Conservation (phyloP, 1,140 invertebrate species). For the Carcinoscorpius rotundicauda region DNA sequence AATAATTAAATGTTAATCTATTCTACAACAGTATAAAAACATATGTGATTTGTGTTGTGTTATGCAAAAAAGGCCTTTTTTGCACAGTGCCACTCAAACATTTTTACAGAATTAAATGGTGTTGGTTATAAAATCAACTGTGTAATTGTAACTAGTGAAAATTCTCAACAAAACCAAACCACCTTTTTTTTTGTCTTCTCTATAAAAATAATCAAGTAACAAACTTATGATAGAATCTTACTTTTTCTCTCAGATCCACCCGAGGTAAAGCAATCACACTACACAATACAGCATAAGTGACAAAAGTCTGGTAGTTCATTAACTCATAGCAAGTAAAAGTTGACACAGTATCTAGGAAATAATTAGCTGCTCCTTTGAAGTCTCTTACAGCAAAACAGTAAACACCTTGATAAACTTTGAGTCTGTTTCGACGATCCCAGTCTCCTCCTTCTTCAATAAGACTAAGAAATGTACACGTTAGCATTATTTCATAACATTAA, state of each 20-base stretch:
- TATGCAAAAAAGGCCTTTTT: too few relatives aligned
- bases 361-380: slow-evolving; percentile 84
- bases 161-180: too few relatives aligned
- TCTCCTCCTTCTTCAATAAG: slow-evolving; percentile 97
- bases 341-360: slow-evolving; percentile 96
- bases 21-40: too few relatives aligned
- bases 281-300: slow-evolving; percentile 78
- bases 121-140: too few relatives aligned
- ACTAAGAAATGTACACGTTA: slow-evolving; percentile 32
- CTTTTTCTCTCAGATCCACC: slow-evolving; percentile 70
- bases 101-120: too few relatives aligned
- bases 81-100: too few relatives aligned
- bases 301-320: slow-evolving; percentile 89
- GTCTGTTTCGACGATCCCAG: slow-evolving; percentile 93
- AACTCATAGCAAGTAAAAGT: slow-evolving; percentile 99
- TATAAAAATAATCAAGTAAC: too few relatives aligned
- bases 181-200: too few relatives aligned
- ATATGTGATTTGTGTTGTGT: too few relatives aligned
- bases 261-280: slow-evolving; percentile 72
- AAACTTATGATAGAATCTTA: slow-evolving; percentile 20
- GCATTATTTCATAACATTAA: too few relatives aligned
- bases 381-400: slow-evolving; percentile 93
- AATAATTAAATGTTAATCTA: too few relatives aligned
- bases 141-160: too few relatives aligned
- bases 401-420: slow-evolving; percentile 75